Percentiles rank a stretch among this genome's conserved stretches.
These are phyloP conservation scores for Heterohyrax brucei DNA, from an alignment of 2,797 vertebrate genomes.

Conservation along the genomic window DNA sequence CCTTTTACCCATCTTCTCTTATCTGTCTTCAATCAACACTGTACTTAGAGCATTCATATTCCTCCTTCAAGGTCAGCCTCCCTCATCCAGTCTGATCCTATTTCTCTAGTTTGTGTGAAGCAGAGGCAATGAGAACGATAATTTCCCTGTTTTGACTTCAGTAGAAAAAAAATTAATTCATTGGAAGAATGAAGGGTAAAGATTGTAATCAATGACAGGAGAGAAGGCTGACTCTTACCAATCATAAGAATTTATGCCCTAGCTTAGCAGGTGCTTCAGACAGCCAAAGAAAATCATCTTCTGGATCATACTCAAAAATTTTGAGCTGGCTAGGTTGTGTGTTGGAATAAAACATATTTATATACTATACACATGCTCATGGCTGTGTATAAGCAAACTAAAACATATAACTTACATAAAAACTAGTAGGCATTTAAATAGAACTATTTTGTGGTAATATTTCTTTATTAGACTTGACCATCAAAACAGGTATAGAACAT, in stretches of 20 bases:
- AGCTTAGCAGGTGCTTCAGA: background rate
- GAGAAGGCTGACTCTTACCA: background rate
- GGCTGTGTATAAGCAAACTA: background rate
- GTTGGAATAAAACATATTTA: background rate
- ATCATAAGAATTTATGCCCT: background rate
- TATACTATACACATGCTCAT: background rate
- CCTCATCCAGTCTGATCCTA: background rate
- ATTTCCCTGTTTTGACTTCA: background rate
- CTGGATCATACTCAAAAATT: background rate
- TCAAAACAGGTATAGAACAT: background rate
- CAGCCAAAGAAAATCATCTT: background rate
- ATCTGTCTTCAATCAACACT: background rate
- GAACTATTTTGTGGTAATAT: background rate
- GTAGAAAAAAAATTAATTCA: background rate
- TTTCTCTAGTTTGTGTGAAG: background rate
- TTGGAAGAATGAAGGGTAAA: background rate
- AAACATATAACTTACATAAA: background rate
- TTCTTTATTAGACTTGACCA: background rate
- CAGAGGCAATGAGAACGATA: background rate
- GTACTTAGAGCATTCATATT: background rate
- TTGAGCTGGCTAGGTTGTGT: background rate
- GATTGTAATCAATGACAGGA: background rate
- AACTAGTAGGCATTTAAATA: constrained; percentile 9
- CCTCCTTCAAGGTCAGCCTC: background rate
- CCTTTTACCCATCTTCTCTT: background rate